Conservation (phyloP, 53 echinoderm and acorn worm species). For the Hippasteria phrygiana region DNA sequence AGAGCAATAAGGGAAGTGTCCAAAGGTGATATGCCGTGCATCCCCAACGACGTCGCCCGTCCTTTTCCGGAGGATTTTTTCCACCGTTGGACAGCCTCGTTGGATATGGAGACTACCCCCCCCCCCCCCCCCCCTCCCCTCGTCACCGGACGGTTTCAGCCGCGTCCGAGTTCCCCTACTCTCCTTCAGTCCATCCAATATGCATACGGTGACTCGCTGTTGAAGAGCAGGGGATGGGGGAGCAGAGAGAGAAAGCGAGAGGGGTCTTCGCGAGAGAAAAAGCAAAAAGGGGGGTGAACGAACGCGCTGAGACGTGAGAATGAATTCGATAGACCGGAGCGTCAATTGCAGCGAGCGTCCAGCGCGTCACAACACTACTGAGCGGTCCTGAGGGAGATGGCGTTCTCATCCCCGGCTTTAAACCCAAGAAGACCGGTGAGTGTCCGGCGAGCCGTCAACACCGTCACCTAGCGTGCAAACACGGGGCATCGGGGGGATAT, state of each 20-base stretch:
- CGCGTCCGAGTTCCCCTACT: not conserved
- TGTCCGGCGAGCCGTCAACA: constrained; percentile 58
- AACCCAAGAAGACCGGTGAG: constrained; percentile 60
- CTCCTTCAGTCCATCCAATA: constrained; percentile 44
- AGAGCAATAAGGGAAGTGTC: constrained; percentile 43
- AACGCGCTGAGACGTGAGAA: constrained; percentile 64
- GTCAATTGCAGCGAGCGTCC: constrained; percentile 60
- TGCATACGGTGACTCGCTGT: constrained; percentile 48
- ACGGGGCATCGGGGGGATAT: constrained; percentile 58
- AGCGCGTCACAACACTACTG: constrained; percentile 65
- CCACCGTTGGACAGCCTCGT: constrained; percentile 55
- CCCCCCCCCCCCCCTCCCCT: no score
- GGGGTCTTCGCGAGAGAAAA: not conserved
- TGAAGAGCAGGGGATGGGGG: no score
- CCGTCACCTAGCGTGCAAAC: constrained; percentile 64
- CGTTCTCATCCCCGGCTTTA: constrained; percentile 47
- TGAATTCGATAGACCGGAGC: constrained; percentile 60
- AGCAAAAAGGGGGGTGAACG: constrained; percentile 47
- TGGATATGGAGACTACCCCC: constrained; percentile 30
- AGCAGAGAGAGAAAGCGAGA: not conserved
- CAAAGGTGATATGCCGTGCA: constrained; percentile 39
- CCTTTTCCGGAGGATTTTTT: constrained; percentile 49
- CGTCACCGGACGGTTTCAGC: not conserved
- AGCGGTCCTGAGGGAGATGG: constrained; percentile 44
- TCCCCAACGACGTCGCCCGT: constrained; percentile 35